Evolutionary conservation across 1,140 invertebrate genomes (phyloP), one percentile per base, ranked within the genome.

Genomic region (Littorina saxatilis): DNA sequence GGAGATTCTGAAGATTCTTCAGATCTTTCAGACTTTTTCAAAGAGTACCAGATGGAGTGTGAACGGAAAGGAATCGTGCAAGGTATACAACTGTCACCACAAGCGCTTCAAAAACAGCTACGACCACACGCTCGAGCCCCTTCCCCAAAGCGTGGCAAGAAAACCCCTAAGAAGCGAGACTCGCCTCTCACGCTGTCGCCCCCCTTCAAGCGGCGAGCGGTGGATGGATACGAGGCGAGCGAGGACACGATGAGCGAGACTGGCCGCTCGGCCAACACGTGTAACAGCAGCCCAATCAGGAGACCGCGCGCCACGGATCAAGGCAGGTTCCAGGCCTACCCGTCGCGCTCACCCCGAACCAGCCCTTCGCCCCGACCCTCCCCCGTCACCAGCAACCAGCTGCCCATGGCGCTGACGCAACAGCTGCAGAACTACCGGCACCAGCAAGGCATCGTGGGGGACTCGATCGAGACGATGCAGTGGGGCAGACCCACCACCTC

Each of bases 371-470:
- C n/a, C n/a, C n/a, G n/a, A n/a, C n/a, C n/a, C n/a, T 32, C 66
- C 39, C 23, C 23, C 32, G 7, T 32, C 13, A 23, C 37, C 23
- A 29, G 35, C 9, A 39, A 23, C 13, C 32, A 68, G 23, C 35
- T 68, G 35, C 66, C 32, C 66, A 37, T 23, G 15, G 66, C 66
- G 4, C 9, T 78, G 15, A 43, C 23, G n/a, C 35, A 61, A 1
- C 76, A 78, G 58, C 1, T 78, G 2, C 76, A 78, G 35, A 29
- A 55, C 23, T 29, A 66, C 58, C 39, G 76, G 32, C 76, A 78
- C 58, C 29, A 35, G 58, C 76, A 78, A 61, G 76, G 76, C 29
- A 2, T 78, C 23, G 58, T 78, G 1, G 76, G 76, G 23, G 76
- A 78, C 37, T 63, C 76, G 9, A 4, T 29, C 5, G 76, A 78